Evolutionary conservation across 1,140 invertebrate genomes (phyloP), one percentile per base, ranked within the genome.

Genomic region (Orchesella cincta): DNA sequence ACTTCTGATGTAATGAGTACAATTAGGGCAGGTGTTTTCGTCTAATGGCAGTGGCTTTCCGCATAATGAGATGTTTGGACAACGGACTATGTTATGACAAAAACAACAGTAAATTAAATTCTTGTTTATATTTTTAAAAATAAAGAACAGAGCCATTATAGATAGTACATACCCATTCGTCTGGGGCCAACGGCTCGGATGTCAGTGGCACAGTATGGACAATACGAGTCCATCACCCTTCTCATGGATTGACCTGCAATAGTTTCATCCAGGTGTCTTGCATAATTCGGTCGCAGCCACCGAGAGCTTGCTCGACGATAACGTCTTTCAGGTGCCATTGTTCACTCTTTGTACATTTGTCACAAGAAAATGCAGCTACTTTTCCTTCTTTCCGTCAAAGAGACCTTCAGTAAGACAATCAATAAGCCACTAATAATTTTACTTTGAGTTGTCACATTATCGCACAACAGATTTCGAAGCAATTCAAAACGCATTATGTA

Each of bases 151-250:
- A n/a, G n/a, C n/a, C n/a, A n/a, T n/a, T n/a, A n/a, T n/a, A n/a
- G n/a, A n/a, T n/a, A n/a, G n/a, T 12, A 5, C 74, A 76, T 71
- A 82, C 81, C 52, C 26, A 82, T 70, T 28, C 79, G 51, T 39
- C 81, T 52, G 16, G 79, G 79, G 0, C 75, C 79, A 1, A 75
- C 76, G 54, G 79, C 71, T 67, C 81, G 62, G 35, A 82, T 82
- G 51, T 82, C 81, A 18, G 75, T 73, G 12, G 71, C 71, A 73
- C 71, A 73, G 26, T 73, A 73, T 73, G 71, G 46, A n/a, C 73
- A 82, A 39, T 82, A 82, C 14, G 81, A 79, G 39, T 82, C 81
- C n/a, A 80, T 3, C 0, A 80, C 81, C 54, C 78, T 67, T 26
- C 81, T 75, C 54, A 75, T 67, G 12, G 77, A 33, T n/a, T 79